phyloP scores from a whole-genome alignment of 2,113 vertebrate species.

The Cheirogaleus medius region DNA sequence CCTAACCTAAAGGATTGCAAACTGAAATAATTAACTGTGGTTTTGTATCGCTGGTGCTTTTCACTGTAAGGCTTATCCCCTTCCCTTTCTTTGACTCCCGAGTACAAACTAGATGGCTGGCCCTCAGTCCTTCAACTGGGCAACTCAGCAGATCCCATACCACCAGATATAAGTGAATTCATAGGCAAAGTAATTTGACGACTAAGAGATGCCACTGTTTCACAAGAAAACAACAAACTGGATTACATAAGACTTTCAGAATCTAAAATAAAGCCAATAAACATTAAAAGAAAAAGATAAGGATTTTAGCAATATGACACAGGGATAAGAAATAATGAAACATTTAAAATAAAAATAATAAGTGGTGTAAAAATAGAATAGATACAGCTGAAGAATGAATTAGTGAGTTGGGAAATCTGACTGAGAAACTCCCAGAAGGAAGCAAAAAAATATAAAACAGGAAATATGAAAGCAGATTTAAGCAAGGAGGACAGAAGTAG shows the following conservation, averaged over 20 bases:
- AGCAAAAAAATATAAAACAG: not conserved
- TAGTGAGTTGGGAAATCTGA: not conserved
- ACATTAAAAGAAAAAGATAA: not conserved
- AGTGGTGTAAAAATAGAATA: not conserved
- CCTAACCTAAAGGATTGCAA: not conserved
- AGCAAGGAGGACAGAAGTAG: not conserved
- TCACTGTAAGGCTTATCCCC: not conserved
- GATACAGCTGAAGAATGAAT: not conserved
- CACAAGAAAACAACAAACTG: not conserved
- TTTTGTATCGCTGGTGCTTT: not conserved
- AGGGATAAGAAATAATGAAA: conserved; percentile 14
- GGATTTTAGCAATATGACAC: not conserved
- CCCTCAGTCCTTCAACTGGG: not conserved
- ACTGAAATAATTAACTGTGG: not conserved
- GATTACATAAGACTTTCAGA: not conserved
- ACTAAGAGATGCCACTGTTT: not conserved
- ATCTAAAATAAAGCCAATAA: conserved; percentile 23
- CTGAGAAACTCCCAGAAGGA: not conserved
- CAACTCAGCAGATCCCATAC: not conserved
- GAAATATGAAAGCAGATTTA: not conserved
- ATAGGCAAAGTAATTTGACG: not conserved
- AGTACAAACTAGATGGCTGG: not conserved
- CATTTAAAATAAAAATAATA: not conserved
- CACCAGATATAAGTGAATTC: not conserved
- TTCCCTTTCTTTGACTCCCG: not conserved